Evolutionary conservation across 2,888 invertebrate species (phyloP), one percentile per base, ranked within the genome.

Genomic region (Platypus cylindrus): DNA sequence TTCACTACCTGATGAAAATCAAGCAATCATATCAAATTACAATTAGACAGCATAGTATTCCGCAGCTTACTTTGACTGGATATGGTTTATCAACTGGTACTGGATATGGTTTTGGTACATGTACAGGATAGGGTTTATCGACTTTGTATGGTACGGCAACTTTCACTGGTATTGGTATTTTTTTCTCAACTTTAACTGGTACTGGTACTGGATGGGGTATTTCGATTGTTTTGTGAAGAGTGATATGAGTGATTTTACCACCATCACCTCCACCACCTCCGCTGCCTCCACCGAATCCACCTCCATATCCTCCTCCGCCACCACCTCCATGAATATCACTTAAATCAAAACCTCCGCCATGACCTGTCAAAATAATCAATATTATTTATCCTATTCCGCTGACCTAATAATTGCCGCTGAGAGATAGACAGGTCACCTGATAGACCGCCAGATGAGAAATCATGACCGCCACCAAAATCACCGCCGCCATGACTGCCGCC

Each of bases 101-200:
- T 17, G 73, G 68, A 31, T 60, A 60, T 12, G 63, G 63, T 40
- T 58, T 58, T 30, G 58, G 53, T 28, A 62, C 53, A 2, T 69
- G 70, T 12, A 74, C 73, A 37, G 74, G 71, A 62, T 73, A 73
- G 28, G 73, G 73, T 62, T 66, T 70, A 62, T 67, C 71, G 34
- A 69, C 61, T 16, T 64, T 64, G 1, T 69, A 65, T 2, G 69
- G 50, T 17, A 36, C 38, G 26, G 71, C 63, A 45, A 65, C 70
- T 33, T 68, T 69, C 1, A 58, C 57, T 14, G 54, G 52, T 30
- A 72, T 71, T 44, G 75, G 77, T 41, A 80, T 73, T 55, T 70
- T 75, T 66, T 76, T 81, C 59, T 78, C 78, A 9, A 60, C 50
- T 17, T 50, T 54, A 16, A 52, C 49, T 16, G 66, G 66, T 3